Conservation (phyloP, 2,797 vertebrate species). For the Steatocranus sp. region DNA sequence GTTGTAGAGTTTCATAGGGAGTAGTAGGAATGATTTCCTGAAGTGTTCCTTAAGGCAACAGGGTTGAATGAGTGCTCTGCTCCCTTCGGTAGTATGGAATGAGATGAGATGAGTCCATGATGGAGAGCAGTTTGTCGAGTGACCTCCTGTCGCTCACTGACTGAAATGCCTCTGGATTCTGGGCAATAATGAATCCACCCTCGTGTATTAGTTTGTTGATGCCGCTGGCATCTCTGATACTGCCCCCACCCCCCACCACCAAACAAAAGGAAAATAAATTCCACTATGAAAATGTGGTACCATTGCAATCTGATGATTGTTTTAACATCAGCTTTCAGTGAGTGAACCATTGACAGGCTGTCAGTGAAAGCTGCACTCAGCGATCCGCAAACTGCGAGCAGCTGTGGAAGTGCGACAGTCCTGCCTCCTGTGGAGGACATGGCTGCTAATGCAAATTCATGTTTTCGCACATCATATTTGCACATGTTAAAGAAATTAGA, state of each 20-base stretch:
- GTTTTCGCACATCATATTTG: background rate
- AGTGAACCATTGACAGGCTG: background rate
- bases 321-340: background rate
- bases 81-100: background rate
- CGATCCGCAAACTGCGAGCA: background rate
- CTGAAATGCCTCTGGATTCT: background rate
- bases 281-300: background rate
- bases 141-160: background rate
- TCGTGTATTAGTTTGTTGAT: accelerated
- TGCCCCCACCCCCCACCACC: background rate
- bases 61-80: background rate
- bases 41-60: background rate
- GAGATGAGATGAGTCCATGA: background rate
- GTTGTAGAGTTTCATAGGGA: background rate
- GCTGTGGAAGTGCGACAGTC: background rate
- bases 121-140: background rate
- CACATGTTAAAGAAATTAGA: background rate
- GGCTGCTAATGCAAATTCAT: background rate
- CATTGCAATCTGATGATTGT: background rate
- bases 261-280: background rate
- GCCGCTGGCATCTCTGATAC: background rate
- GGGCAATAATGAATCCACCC: background rate
- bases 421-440: background rate
- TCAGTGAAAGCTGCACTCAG: background rate
- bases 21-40: background rate